Evolutionary conservation across 2,797 vertebrate genomes (phyloP).

Genomic region (Halcyon chelicuti): DNA sequence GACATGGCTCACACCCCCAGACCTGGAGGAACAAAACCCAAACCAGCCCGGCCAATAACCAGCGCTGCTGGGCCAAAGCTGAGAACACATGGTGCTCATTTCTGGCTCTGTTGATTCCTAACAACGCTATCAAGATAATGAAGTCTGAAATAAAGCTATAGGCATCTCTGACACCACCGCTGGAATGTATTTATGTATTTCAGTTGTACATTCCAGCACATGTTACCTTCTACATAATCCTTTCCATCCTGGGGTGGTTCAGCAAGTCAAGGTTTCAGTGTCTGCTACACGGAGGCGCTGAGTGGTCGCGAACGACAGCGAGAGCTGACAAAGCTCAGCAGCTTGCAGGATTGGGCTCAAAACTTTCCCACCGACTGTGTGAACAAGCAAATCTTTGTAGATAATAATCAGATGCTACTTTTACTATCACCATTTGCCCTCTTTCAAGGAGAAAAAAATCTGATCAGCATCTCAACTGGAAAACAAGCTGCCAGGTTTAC

Average conservation of each 20-base stretch:
- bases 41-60: not conserved
- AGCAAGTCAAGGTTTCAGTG: not conserved
- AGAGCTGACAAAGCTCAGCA: not conserved
- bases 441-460: not conserved
- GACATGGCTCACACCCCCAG: not conserved
- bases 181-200: not conserved
- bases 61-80: not conserved
- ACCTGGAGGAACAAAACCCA: not conserved
- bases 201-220: not conserved
- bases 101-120: not conserved
- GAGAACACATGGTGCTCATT: not conserved
- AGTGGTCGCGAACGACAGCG: fast-evolving
- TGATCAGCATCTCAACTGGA: not conserved
- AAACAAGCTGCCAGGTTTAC: not conserved
- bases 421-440: not conserved
- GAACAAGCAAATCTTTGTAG: not conserved
- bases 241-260: not conserved
- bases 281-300: not conserved
- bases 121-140: not conserved
- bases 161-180: not conserved
- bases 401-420: not conserved
- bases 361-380: not conserved
- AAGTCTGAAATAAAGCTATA: not conserved
- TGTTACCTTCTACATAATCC: not conserved
- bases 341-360: not conserved